Base-by-base conservation (phyloP, 2,113 vertebrate species). In the Ctenomys sociabilis region DNA sequence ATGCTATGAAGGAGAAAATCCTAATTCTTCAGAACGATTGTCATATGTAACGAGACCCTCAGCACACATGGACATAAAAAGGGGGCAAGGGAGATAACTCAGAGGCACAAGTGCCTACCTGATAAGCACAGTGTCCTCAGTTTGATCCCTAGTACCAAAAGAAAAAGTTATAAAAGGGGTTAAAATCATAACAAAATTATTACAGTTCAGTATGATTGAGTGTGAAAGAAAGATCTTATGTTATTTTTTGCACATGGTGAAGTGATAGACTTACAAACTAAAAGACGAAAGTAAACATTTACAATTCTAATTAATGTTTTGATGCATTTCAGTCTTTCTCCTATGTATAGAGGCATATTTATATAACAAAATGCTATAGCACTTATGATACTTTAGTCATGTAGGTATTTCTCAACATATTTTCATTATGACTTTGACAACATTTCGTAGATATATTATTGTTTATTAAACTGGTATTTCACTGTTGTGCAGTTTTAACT, bases 101-200 rank as follows among this genome's bases (percentile, higher is more conserved):
- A 54, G 54, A 3, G 54, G 54, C 54, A 54, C 14, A 54, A 54
- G 54, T 13, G 14, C 54, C 54, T 16, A 54, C 54, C 54, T 54
- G 54, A 54, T 3, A 54, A 54, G 54, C 54, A 54, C 54, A 54
- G 16, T 16, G 14, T 54, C 54, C 54, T 54, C 13, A 54, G 54
- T 54, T 49, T 49, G 49, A 49, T 49, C 54, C 14, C 54, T 54
- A 10, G 14, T 54, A 54, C 10, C 14, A 54, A 54, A 54, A 54
- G 54, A 54, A 54, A 16, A 54, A 54, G 54, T 54, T 85, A 91
- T 88, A 88, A 68, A 72, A 85, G 11, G 72, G 28, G 85, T 68
- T 77, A 93, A 82, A 95, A 89, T 91, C 24, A 72, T 72, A 94
- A 40, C 66, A 96, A 92, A 54, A 80, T 45, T 88, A 66, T n/a